Conservation (phyloP, 2,113 vertebrate genomes). For the Machaerirhynchus nigripectus region DNA sequence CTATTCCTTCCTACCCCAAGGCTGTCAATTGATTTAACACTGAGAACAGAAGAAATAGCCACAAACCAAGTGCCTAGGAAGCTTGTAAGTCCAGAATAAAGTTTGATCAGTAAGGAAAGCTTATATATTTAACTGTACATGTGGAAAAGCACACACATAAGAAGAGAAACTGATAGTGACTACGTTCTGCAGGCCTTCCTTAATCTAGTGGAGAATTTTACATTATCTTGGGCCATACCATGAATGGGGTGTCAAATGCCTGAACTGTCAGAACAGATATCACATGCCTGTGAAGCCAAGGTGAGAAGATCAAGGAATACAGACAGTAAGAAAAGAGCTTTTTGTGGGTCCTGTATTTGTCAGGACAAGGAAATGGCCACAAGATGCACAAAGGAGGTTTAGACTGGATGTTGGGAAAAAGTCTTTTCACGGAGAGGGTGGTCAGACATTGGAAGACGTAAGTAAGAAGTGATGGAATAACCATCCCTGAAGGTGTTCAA, state of each 20-base stretch:
- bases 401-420: neutral
- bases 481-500: neutral
- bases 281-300: neutral
- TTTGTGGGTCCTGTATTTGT: fast-evolving
- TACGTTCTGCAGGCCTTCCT: neutral
- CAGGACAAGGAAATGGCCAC: neutral
- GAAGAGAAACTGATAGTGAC: neutral
- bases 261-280: neutral
- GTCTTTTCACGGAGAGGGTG: neutral
- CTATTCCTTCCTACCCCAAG: neutral
- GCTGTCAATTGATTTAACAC: neutral
- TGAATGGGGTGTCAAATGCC: neutral
- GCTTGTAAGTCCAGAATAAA: neutral
- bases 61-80: neutral
- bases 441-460: neutral
- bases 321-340: neutral
- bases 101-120: neutral
- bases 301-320: neutral
- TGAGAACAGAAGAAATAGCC: neutral
- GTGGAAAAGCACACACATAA: neutral
- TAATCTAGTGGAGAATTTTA: neutral
- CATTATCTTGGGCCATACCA: neutral
- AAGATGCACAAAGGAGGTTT: neutral
- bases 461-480: neutral
- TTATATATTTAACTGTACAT: neutral